phyloP scores from a whole-genome alignment of 2,888 invertebrate species.

The Crossocerus cetratus region DNA sequence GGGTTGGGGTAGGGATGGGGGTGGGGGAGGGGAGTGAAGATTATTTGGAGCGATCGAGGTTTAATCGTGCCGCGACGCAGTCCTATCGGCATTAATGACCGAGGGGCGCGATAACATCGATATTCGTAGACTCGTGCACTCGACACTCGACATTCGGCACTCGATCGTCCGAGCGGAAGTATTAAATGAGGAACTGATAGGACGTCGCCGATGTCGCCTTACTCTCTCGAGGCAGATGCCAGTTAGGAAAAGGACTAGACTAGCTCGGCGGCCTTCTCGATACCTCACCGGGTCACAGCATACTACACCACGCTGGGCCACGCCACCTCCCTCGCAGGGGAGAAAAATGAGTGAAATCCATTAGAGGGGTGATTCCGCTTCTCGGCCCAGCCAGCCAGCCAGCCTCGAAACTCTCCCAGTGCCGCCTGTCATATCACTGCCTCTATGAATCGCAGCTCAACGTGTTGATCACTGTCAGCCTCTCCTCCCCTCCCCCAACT shows the following conservation, averaged over 20 bases:
- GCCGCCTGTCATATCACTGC: constrained; percentile 20
- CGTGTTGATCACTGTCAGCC: constrained; percentile 37
- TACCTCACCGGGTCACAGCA: too few relatives aligned
- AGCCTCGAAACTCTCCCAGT: too few relatives aligned
- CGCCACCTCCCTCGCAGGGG: constrained; percentile 62
- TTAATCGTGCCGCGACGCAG: too few relatives aligned
- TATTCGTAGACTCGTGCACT: not conserved
- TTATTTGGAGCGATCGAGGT: too few relatives aligned
- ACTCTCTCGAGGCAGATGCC: not conserved
- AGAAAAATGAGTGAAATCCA: constrained; percentile 77
- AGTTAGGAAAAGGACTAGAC: constrained; percentile 49
- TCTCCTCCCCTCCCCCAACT: constrained; percentile 29
- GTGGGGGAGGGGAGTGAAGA: too few relatives aligned
- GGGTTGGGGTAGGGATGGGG: not conserved
- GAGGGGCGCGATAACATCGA: not conserved
- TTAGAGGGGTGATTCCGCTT: constrained; percentile 65
- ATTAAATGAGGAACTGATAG: not conserved
- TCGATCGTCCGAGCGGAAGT: too few relatives aligned
- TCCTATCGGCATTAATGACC: not conserved
- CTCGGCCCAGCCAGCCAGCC: too few relatives aligned
- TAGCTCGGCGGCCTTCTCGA: constrained; percentile 22
- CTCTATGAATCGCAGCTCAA: constrained; percentile 10
- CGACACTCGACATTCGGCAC: not conserved
- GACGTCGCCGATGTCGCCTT: constrained; percentile 1
- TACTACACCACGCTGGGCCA: too few relatives aligned